A percentile compares a stretch with the other conserved stretches of the same genome.
Conservation (phyloP, 2,113 vertebrate species). For the Neolamprologus kungweensis region DNA sequence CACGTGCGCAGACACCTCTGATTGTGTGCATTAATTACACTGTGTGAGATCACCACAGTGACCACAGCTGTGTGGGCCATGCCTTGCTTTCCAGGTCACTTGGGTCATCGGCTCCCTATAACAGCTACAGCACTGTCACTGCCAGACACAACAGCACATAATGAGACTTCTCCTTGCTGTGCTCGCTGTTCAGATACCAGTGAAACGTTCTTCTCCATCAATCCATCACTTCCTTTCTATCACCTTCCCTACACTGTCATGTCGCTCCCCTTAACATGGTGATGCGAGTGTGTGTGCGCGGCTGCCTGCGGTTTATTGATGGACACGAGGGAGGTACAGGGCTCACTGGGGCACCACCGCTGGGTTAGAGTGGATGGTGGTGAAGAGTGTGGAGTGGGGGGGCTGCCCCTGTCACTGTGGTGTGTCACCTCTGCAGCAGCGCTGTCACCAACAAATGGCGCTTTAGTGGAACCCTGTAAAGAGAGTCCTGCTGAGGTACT, state of each 20-base stretch:
- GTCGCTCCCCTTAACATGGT: background rate
- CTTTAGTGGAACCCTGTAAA: constrained; percentile 58
- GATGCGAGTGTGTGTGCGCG: background rate
- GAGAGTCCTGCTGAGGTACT: constrained; percentile 58
- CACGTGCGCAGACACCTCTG: constrained; percentile 50
- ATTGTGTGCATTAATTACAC: constrained; percentile 69
- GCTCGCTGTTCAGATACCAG: constrained; percentile 14
- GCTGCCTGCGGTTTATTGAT: constrained; percentile 51
- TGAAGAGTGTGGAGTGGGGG: constrained; percentile 12
- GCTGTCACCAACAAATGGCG: constrained; percentile 68
- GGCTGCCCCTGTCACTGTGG: constrained; percentile 48
- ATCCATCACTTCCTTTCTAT: constrained; percentile 33
- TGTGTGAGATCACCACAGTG: constrained; percentile 63
- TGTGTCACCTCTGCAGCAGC: constrained; percentile 57
- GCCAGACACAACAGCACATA: constrained; percentile 56
- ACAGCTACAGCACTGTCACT: constrained; percentile 41
- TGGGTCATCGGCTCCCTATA: constrained; percentile 47
- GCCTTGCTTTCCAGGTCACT: constrained; percentile 65
- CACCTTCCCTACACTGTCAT: background rate
- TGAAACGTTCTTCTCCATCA: constrained; percentile 36
- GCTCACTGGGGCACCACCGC: constrained; percentile 41
- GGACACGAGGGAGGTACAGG: constrained; percentile 32
- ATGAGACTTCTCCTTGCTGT: constrained; percentile 43
- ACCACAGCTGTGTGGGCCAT: constrained; percentile 65
- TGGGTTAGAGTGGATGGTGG: constrained; percentile 44